Conservation (phyloP, 2,113 vertebrate genomes). For the Tringa solitaria region DNA sequence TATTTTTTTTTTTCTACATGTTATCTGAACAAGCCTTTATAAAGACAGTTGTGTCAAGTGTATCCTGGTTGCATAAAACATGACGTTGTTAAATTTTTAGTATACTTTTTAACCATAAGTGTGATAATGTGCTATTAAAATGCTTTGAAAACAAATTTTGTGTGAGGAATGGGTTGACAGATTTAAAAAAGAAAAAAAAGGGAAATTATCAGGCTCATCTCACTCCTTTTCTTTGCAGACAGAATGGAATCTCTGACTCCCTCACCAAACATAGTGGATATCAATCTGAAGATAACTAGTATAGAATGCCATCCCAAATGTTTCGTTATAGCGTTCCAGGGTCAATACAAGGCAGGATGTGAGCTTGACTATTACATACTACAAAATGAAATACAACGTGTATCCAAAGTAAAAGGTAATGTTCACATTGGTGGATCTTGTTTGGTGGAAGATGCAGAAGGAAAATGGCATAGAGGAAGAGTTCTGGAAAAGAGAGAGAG, state of each 20-base stretch:
- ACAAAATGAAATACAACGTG: constrained; percentile 84
- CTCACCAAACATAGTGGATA: constrained; percentile 56
- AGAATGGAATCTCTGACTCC: constrained; percentile 58
- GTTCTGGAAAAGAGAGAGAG: constrained; percentile 74
- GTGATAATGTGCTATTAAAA: not conserved
- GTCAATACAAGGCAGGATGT: constrained; percentile 70
- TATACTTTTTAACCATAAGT: not conserved
- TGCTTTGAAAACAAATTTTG: not conserved
- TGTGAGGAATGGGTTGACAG: not conserved
- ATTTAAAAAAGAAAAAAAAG: not conserved
- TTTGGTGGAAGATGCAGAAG: constrained; percentile 83
- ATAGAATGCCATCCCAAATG: constrained; percentile 81
- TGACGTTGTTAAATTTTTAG: not conserved
- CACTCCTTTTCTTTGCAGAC: constrained; percentile 73
- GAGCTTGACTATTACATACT: constrained; percentile 89
- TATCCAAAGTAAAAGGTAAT: constrained; percentile 70
- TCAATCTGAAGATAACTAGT: constrained; percentile 82
- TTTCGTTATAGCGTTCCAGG: constrained; percentile 86
- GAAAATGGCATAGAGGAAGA: constrained; percentile 88
- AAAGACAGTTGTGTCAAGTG: not conserved
- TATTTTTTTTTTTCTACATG: not conserved
- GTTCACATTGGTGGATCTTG: constrained; percentile 80
- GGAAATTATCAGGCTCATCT: not conserved
- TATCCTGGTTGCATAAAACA: not conserved
- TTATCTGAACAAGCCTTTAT: not conserved